Conservation (phyloP, 2,888 invertebrate genomes). For the Thymelicus sylvestris region DNA sequence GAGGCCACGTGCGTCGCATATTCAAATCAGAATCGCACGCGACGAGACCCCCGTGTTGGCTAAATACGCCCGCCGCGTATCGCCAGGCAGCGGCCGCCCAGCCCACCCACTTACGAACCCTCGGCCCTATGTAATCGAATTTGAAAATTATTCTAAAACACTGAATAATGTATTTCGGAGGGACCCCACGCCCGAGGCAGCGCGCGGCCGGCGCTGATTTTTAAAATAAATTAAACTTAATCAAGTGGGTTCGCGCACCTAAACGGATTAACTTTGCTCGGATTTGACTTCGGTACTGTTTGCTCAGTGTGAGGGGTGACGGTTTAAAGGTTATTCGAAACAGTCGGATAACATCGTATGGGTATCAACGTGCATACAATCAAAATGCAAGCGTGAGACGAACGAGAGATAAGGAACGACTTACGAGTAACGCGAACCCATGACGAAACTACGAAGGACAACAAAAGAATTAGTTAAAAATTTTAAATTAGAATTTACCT, state of each 20-base stretch:
- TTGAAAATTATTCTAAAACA: slow-evolving; percentile 86
- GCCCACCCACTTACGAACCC: slow-evolving; percentile 75
- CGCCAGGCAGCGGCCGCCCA: slow-evolving; percentile 49
- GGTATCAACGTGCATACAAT: slow-evolving; percentile 32
- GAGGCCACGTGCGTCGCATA: slow-evolving; percentile 82
- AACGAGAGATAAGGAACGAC: slow-evolving; percentile 5
- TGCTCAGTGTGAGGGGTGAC: slow-evolving; percentile 72
- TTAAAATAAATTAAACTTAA: slow-evolving; percentile 85
- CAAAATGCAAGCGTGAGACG: neutral
- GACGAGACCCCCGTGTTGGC: slow-evolving; percentile 83
- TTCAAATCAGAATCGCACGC: slow-evolving; percentile 84
- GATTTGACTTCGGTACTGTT: slow-evolving; percentile 81
- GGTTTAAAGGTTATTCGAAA: slow-evolving; percentile 74
- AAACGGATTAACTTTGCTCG: slow-evolving; percentile 84
- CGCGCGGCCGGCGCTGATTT: slow-evolving; percentile 76
- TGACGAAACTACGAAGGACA: neutral
- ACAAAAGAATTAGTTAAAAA: too few species aligned
- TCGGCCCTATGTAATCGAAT: slow-evolving; percentile 85
- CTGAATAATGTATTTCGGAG: slow-evolving; percentile 84
- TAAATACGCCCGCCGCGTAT: slow-evolving; percentile 80
- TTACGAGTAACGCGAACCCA: slow-evolving; percentile 9
- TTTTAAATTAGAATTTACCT: too few species aligned
- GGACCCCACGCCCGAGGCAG: slow-evolving; percentile 77
- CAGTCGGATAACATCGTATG: slow-evolving; percentile 62
- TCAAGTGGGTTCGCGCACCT: slow-evolving; percentile 84